phyloP scores from a whole-genome alignment of 2,797 vertebrate species.

The Zenarchopterus dispar region DNA sequence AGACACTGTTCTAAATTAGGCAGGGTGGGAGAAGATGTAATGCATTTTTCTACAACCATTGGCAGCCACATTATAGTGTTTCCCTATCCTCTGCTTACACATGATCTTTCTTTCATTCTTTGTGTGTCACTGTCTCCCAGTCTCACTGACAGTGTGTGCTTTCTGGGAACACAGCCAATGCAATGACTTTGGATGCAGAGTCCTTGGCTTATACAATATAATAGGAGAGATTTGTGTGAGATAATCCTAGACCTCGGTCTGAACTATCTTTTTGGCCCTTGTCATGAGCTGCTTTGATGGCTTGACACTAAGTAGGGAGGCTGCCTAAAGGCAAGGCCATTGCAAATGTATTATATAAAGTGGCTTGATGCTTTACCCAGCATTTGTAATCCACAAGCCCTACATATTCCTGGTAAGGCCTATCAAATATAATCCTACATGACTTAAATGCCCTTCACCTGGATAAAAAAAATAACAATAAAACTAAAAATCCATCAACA shows the following conservation, averaged over 20 bases:
- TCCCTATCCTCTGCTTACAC: constrained; percentile 49
- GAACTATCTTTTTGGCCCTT: constrained; percentile 77
- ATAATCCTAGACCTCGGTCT: constrained; percentile 81
- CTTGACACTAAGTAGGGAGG: constrained; percentile 80
- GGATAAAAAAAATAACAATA: constrained; percentile 57
- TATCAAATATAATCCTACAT: constrained; percentile 84
- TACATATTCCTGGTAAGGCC: constrained; percentile 80
- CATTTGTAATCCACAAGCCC: constrained; percentile 85
- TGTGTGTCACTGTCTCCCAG: constrained; percentile 58
- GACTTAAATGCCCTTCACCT: constrained; percentile 83
- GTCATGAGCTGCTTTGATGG: constrained; percentile 77
- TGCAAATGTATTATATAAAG: constrained; percentile 82
- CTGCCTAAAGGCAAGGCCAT: constrained; percentile 75
- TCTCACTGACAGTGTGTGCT: constrained; percentile 69
- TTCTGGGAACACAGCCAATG: constrained; percentile 79
- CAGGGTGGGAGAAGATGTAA: constrained; percentile 63
- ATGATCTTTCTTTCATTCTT: constrained; percentile 51
- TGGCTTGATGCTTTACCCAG: constrained; percentile 68
- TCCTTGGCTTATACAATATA: constrained; percentile 83
- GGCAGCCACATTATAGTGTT: constrained; percentile 63
- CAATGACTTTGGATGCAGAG: constrained; percentile 82
- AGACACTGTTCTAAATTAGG: constrained; percentile 47
- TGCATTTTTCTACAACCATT: constrained; percentile 63
- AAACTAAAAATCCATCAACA: constrained; percentile 72
- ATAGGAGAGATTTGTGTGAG: constrained; percentile 81